These are phyloP conservation scores for Apodemia duryi DNA, from an alignment of 2,888 invertebrate species.

Conservation along the genomic window DNA sequence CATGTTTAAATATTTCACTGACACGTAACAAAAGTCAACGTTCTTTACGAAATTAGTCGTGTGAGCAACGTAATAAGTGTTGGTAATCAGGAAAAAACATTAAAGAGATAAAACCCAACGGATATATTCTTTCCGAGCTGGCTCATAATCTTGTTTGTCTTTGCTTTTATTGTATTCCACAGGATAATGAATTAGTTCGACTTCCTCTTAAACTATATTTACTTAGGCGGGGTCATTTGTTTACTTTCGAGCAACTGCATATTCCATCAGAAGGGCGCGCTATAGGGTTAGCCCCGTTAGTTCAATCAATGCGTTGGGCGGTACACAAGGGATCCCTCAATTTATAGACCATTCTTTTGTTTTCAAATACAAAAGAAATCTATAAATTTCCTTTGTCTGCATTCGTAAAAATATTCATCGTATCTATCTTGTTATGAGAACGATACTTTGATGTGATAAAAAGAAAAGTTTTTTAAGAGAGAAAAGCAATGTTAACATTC, in stretches of 20 bases:
- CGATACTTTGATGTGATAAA: conserved; percentile 58
- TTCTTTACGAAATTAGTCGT: neutral
- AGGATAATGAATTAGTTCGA: conserved; percentile 47
- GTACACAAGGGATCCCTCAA: conserved; percentile 56
- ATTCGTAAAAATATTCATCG: conserved; percentile 36
- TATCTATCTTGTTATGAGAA: conserved; percentile 46
- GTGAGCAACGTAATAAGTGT: neutral
- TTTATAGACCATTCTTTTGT: conserved; percentile 51
- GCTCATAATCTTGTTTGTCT: conserved; percentile 41
- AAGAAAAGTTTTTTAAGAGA: conserved; percentile 48
- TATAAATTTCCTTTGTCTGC: conserved; percentile 31
- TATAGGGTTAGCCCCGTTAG: conserved; percentile 61
- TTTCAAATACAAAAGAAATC: conserved; percentile 30
- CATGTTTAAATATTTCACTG: no score
- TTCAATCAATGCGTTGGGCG: conserved; percentile 63
- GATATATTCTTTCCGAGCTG: conserved; percentile 6
- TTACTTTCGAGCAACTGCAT: conserved; percentile 59
- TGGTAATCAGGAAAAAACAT: conserved; percentile 9
- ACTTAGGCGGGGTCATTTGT: conserved; percentile 56
- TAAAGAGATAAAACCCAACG: conserved; percentile 1
- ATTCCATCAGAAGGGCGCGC: conserved; percentile 47
- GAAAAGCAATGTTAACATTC: conserved; percentile 60
- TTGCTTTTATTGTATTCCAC: conserved; percentile 63
- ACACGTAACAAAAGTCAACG: neutral
- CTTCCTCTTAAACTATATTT: conserved; percentile 39